A percentile compares a stretch with the other conserved stretches of the same genome.
phyloP scores from a whole-genome alignment of 30 jellyfish, hydroid and myxozoan genomes.

The Catostylus mosaicus region DNA sequence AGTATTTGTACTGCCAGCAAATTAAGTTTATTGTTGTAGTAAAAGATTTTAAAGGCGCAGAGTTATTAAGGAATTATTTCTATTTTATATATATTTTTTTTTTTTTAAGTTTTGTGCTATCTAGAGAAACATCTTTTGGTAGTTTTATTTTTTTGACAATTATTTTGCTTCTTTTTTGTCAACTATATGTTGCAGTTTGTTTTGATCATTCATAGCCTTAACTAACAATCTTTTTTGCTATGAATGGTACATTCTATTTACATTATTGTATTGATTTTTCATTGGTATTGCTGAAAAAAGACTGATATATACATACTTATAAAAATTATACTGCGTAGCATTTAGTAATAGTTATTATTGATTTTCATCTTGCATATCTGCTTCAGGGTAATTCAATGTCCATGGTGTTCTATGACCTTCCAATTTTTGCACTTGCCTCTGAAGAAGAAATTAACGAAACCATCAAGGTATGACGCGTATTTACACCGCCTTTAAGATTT shows the following conservation, averaged over 20 bases:
- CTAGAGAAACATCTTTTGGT: background rate
- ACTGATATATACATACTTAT: no score
- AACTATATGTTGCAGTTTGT: background rate
- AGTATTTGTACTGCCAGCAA: no score
- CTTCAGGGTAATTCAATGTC: constrained; percentile 96
- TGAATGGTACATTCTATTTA: no score
- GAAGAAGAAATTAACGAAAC: constrained; percentile 83
- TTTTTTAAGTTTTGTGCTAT: background rate
- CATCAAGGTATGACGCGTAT: constrained; percentile 84
- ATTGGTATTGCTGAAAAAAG: no score
- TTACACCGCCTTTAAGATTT: no score
- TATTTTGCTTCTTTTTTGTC: no score
- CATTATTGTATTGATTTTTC: no score
- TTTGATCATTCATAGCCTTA: no score
- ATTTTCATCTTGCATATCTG: background rate
- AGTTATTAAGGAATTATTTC: no score
- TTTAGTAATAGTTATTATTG: background rate
- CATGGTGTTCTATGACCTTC: constrained; percentile 88
- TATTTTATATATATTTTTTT: constrained; percentile 8
- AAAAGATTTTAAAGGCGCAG: no score
- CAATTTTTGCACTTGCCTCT: constrained; percentile 91
- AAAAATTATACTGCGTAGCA: background rate
- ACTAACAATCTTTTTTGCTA: no score
- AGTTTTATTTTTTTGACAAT: background rate
- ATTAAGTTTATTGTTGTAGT: no score